These are phyloP conservation scores for Cosmopolites sordidus DNA, from an alignment of 2,888 invertebrate genomes.

Conservation along the genomic window DNA sequence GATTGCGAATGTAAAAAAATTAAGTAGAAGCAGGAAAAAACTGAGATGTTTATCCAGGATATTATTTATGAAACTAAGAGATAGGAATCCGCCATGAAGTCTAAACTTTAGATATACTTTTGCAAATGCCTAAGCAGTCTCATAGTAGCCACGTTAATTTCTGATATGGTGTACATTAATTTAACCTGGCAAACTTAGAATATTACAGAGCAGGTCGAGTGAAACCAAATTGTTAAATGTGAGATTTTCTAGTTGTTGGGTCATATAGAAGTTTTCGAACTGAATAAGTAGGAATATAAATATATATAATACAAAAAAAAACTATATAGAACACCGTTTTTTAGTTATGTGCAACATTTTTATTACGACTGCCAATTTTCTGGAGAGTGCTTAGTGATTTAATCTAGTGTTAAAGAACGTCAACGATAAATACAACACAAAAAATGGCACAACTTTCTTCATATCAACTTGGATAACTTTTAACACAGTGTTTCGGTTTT, in stretches of 20 bases:
- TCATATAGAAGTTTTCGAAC: conserved; percentile 41
- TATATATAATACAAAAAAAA: conserved; percentile 26
- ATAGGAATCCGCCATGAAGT: background rate
- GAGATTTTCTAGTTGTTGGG: conserved; percentile 47
- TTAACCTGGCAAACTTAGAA: conserved; percentile 7
- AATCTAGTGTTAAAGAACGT: conserved; percentile 25
- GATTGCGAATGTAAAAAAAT: no score
- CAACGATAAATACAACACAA: conserved; percentile 35
- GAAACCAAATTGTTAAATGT: conserved; percentile 42
- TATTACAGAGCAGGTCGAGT: conserved; percentile 18
- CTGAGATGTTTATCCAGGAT: background rate
- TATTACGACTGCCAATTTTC: conserved; percentile 43
- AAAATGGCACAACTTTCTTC: conserved; percentile 44
- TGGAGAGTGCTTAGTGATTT: conserved; percentile 19
- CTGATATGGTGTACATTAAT: conserved; percentile 4
- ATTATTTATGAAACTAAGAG: background rate
- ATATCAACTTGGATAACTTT: conserved; percentile 40
- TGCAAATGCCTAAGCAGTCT: conserved; percentile 25
- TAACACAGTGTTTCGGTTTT: conserved; percentile 10
- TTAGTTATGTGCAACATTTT: conserved; percentile 43
- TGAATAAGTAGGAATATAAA: conserved; percentile 35
- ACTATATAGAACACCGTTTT: conserved; percentile 36
- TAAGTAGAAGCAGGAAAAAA: no score
- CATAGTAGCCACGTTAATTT: conserved; percentile 12
- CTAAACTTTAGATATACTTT: conserved; percentile 15